Percentiles rank a stretch among this genome's conserved stretches.
Conservation (phyloP, 2,888 invertebrate species). For the Ametastegia equiseti region DNA sequence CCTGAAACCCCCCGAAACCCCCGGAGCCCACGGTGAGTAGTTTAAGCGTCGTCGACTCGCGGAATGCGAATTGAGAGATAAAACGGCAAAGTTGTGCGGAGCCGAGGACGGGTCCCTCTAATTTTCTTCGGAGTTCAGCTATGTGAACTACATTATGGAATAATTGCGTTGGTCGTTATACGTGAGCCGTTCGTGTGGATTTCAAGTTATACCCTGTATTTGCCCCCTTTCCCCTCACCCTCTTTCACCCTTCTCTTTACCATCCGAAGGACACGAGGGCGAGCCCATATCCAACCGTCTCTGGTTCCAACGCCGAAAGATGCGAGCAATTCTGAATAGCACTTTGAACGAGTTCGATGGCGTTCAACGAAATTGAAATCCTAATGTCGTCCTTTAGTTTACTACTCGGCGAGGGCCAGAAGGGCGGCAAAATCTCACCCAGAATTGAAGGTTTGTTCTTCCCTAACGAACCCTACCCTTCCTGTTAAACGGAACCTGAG, state of each 20-base stretch:
- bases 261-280: conserved; percentile 40
- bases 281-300: conserved; percentile 13
- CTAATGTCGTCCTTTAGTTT: conserved; percentile 41
- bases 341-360: conserved; percentile 47
- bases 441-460: conserved; percentile 6
- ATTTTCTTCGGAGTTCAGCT: conserved; percentile 71
- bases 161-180: conserved; percentile 66
- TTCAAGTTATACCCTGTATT: conserved; percentile 45
- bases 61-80: conserved; percentile 73
- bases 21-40: conserved; percentile 58
- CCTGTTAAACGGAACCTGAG: background rate
- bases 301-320: conserved; percentile 35
- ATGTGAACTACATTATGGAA: conserved; percentile 71
- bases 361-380: conserved; percentile 41
- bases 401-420: background rate
- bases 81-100: conserved; percentile 69
- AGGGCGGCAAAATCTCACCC: background rate
- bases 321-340: conserved; percentile 44
- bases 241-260: background rate
- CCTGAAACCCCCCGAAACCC: conserved; percentile 5
- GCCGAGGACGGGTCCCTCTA: conserved; percentile 64
- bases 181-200: conserved; percentile 47
- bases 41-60: conserved; percentile 69
- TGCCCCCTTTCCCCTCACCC: conserved; percentile 9
- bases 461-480: background rate